Evolutionary conservation across 2,797 vertebrate species (phyloP).

Genomic region (Poliocrania exsul): DNA sequence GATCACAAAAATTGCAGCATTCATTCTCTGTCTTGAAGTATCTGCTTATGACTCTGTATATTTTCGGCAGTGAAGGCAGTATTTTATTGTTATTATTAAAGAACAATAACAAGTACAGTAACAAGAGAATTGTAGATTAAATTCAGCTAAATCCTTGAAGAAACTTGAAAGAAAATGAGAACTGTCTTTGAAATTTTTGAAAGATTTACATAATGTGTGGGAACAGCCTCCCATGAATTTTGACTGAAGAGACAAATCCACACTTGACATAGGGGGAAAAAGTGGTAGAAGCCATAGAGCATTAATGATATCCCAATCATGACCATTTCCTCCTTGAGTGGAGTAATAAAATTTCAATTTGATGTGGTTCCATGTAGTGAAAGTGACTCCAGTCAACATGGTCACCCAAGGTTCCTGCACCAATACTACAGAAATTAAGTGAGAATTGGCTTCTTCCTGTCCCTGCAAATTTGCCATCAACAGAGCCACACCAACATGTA

Average conservation of each 20-base stretch:
- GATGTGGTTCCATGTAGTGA: not conserved
- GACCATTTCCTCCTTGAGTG: not conserved
- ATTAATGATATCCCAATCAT: not conserved
- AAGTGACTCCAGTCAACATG: not conserved
- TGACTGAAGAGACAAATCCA: not conserved
- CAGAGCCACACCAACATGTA: too few relatives aligned
- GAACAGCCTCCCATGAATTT: not conserved
- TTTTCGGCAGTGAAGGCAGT: not conserved
- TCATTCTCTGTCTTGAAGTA: not conserved
- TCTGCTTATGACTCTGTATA: not conserved
- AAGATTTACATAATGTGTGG: not conserved
- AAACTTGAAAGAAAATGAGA: not conserved
- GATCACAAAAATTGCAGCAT: not conserved
- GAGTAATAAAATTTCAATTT: not conserved
- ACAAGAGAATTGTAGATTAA: fast-evolving
- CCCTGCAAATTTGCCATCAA: not conserved
- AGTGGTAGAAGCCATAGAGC: not conserved
- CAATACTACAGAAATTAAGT: not conserved
- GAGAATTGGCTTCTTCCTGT: not conserved
- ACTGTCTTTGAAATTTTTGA: not conserved
- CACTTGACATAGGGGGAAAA: not conserved
- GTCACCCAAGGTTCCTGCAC: not conserved
- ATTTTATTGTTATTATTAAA: not conserved
- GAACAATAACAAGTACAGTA: not conserved
- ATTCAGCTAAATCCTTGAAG: not conserved